phyloP scores from a whole-genome alignment of 2,797 vertebrate genomes.

The Melopsittacus undulatus region DNA sequence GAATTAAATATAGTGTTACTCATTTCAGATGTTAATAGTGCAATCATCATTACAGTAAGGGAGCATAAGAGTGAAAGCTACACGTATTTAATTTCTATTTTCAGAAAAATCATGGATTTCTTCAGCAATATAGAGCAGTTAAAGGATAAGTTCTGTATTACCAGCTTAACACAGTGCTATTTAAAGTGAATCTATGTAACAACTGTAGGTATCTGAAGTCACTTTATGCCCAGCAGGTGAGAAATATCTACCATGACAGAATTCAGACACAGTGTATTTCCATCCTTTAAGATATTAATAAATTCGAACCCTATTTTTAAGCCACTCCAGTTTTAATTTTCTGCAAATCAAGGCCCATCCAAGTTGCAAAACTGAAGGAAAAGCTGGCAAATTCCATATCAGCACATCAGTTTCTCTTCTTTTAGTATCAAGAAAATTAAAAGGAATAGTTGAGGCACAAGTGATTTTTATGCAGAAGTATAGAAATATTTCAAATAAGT shows the following conservation, averaged over 20 bases:
- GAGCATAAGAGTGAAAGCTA: slow-evolving; percentile 7
- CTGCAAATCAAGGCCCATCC: background rate
- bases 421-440: background rate
- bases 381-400: background rate
- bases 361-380: background rate
- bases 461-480: slow-evolving; percentile 34
- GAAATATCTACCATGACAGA: background rate
- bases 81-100: slow-evolving; percentile 7
- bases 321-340: background rate
- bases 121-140: background rate
- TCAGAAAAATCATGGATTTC: background rate
- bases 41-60: background rate
- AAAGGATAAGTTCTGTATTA: background rate
- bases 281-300: background rate
- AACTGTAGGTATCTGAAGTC: background rate
- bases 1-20: background rate
- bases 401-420: background rate
- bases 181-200: background rate
- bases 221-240: background rate
- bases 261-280: background rate
- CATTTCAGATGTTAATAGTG: background rate
- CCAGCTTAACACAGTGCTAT: background rate
- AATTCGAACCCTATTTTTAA: background rate
- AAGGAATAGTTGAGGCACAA: slow-evolving; percentile 42
- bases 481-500: slow-evolving; percentile 5